Evolutionary conservation across 2,888 invertebrate species (phyloP), one percentile per base, ranked within the genome.

Genomic region (Bursaphelenchus okinawaensis): DNA sequence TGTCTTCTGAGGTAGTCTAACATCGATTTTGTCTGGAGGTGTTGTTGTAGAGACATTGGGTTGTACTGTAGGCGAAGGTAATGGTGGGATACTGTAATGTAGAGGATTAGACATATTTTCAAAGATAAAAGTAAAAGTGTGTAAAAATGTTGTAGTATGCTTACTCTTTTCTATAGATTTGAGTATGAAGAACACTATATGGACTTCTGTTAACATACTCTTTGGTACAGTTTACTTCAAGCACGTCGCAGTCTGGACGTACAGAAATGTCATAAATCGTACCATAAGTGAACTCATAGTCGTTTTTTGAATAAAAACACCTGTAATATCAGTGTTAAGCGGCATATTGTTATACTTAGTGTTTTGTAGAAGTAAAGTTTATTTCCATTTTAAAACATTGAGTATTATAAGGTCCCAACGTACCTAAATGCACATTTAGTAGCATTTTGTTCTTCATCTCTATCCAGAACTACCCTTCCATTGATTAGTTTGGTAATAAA

Each of bases 151-250:
- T n/a, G n/a, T n/a, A n/a, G n/a, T n/a, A 40, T 12, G 6, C 40
- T 40, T 40, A 40, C 40, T 40, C 40, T 40, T 40, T 40, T 40
- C 40, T 12, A 40, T 40, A 40, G 40, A 40, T 4, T 6, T 40
- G 40, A 40, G 40, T 40, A 4, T 40, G 40, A 40, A 40, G 12
- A 6, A 40, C 6, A 40, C n/a, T 40, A 6, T 40, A 40, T 1
- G 12, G 12, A n/a, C 12, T 16, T 1, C 12, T 16, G n/a, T 12
- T 12, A 40, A 16, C 40, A 40, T 40, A 1, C n/a, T 4, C n/a
- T 3, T n/a, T 12, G n/a, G 40, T n/a, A 19, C 57, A 57, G n/a
- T 26, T 22, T 22, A 57, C 57, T 26, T 57, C 57, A 12, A 57
- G 52, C 2, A 52, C 52, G 19, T 57, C 57, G 7, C 57, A 57